A percentile compares a stretch with the other conserved stretches of the same genome.
phyloP scores from a whole-genome alignment of 1,140 invertebrate species.

The Zaprionus nigranus region DNA sequence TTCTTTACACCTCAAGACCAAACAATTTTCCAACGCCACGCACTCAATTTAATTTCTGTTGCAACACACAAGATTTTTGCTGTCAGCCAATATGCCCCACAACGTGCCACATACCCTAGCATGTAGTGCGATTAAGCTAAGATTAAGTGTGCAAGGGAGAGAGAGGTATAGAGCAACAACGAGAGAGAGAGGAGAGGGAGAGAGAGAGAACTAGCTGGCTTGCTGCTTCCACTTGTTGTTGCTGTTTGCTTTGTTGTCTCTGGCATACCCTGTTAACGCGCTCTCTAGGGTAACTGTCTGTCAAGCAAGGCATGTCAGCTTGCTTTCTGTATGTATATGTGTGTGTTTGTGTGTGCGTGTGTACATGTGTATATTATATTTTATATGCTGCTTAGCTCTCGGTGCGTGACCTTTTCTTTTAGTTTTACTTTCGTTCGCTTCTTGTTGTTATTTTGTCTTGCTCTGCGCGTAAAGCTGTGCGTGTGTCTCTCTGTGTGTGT shows the following conservation, averaged over 20 bases:
- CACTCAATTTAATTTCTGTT: conserved; percentile 82
- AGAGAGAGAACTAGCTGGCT: not conserved
- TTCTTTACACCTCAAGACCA: conserved; percentile 73
- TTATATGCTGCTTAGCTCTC: conserved; percentile 80
- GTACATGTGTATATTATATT: conserved; percentile 60
- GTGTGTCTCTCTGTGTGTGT: not conserved
- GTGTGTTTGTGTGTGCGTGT: conserved; percentile 7
- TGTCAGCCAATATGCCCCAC: conserved; percentile 35
- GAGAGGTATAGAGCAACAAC: not conserved
- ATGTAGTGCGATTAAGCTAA: conserved; percentile 71
- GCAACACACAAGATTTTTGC: conserved; percentile 74
- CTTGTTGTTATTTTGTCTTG: conserved; percentile 51
- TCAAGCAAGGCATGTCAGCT: conserved; percentile 26
- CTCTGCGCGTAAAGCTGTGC: not conserved
- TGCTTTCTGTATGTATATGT: not conserved
- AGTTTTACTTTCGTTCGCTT: conserved; percentile 69
- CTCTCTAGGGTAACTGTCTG: conserved; percentile 17
- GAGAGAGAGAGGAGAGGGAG: not conserved
- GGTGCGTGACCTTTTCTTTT: conserved; percentile 81
- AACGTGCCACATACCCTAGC: not conserved
- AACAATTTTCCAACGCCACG: conserved; percentile 74
- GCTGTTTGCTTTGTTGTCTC: not conserved
- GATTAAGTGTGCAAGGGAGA: conserved; percentile 52
- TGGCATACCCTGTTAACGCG: not conserved
- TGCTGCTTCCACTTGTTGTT: conserved; percentile 53